Percentiles rank a stretch among this genome's conserved stretches.
Conservation (phyloP, 2,888 invertebrate genomes). For the Metacarcinus magister region DNA sequence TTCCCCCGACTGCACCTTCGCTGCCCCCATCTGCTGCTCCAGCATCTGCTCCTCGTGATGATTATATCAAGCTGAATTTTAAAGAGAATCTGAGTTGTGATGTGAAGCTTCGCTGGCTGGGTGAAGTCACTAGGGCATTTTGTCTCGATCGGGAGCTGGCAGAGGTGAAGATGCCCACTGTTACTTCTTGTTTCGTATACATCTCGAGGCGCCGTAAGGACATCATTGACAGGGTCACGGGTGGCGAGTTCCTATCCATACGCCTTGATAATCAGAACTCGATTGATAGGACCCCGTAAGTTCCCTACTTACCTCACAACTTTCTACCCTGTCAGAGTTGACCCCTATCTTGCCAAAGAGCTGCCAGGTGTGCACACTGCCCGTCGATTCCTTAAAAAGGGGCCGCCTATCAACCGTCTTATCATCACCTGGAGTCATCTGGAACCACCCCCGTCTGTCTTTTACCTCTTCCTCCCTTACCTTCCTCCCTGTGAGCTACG, state of each 20-base stretch:
- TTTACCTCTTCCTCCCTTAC: neutral
- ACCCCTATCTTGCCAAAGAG: neutral
- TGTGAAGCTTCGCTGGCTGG: neutral
- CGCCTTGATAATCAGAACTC: constrained; percentile 60
- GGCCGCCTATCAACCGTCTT: constrained; percentile 21
- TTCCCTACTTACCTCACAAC: too few relatives aligned
- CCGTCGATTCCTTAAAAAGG: too few relatives aligned
- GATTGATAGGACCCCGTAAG: too few relatives aligned
- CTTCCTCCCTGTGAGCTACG: neutral
- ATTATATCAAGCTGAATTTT: neutral
- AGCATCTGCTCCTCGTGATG: neutral
- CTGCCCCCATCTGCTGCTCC: neutral
- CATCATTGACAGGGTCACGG: neutral
- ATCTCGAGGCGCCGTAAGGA: neutral
- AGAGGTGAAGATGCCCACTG: constrained; percentile 34
- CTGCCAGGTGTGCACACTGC: neutral
- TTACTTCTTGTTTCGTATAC: neutral
- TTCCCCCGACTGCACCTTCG: constrained; percentile 6
- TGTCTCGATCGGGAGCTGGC: too few relatives aligned
- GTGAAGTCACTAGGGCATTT: constrained; percentile 34
- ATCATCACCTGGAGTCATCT: neutral
- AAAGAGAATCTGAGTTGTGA: too few relatives aligned
- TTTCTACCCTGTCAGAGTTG: too few relatives aligned
- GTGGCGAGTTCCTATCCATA: constrained; percentile 52
- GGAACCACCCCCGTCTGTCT: neutral